Evolutionary conservation across 2,797 vertebrate genomes (phyloP).

Genomic region (Spheniscus humboldti): DNA sequence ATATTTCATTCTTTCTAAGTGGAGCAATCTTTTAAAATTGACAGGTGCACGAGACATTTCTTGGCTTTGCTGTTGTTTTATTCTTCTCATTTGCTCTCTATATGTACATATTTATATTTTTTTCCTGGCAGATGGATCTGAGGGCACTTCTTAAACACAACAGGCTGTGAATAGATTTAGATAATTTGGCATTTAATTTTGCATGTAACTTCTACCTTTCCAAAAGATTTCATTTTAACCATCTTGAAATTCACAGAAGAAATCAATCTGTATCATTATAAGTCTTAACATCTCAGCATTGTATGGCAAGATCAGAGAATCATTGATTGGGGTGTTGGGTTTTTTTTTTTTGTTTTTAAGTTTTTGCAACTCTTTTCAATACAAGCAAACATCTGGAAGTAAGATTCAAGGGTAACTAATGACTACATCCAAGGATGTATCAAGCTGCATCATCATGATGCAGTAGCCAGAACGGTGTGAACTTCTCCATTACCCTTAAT

Average conservation of each 20-base stretch:
- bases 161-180: not conserved
- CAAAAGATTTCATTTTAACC: not conserved
- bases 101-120: not conserved
- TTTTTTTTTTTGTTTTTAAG: not conserved
- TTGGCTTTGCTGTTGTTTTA: not conserved
- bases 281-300: not conserved
- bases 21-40: not conserved
- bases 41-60: not conserved
- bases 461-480: not conserved
- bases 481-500: not conserved
- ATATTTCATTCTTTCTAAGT: not conserved
- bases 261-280: not conserved
- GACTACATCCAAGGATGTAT: not conserved
- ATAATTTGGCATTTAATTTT: not conserved
- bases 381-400: not conserved
- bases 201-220: not conserved
- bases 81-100: not conserved
- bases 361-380: not conserved
- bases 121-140: not conserved
- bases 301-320: not conserved
- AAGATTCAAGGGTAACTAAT: not conserved
- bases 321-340: accelerated
- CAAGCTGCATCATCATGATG: not conserved
- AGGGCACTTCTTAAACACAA: not conserved
- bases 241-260: not conserved